Percentiles rank a stretch among this genome's conserved stretches.
Evolutionary conservation across 2,888 invertebrate species (phyloP).

Genomic region (Meghimatium bilineatum): DNA sequence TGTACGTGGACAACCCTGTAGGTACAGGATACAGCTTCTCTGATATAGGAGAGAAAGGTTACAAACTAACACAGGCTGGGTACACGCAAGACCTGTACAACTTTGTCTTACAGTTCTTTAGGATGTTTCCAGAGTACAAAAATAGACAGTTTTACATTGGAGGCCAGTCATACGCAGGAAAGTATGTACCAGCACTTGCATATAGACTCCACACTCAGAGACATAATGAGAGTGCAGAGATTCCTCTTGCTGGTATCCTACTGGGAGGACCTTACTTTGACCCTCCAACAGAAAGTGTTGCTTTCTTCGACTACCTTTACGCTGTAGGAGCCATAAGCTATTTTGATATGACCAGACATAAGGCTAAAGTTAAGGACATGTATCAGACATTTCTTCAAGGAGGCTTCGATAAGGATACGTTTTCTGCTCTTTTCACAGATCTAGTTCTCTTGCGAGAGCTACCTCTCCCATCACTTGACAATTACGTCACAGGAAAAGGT

Average conservation of each 20-base stretch:
- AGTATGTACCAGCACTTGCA: constrained; percentile 85
- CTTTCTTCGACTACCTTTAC: constrained; percentile 45
- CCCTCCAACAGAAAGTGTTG: constrained; percentile 64
- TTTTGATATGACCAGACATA: constrained; percentile 24
- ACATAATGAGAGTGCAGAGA: constrained; percentile 50
- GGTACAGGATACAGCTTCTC: constrained; percentile 90
- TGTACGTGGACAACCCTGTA: constrained; percentile 84
- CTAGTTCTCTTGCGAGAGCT: constrained; percentile 37
- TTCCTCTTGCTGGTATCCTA: constrained; percentile 72
- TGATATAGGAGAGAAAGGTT: constrained; percentile 16
- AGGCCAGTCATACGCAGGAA: constrained; percentile 83
- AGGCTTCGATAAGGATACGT: not conserved
- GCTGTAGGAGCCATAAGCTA: constrained; percentile 43
- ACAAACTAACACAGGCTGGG: constrained; percentile 34
- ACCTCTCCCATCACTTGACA: constrained; percentile 42
- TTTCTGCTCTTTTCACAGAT: constrained; percentile 36
- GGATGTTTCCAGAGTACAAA: constrained; percentile 87
- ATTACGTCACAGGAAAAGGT: constrained; percentile 37
- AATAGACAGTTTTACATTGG: constrained; percentile 87
- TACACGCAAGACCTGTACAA: constrained; percentile 37
- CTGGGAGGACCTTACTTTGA: constrained; percentile 75
- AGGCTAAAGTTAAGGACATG: constrained; percentile 38
- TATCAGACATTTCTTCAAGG: constrained; percentile 27
- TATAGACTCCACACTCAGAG: constrained; percentile 69
- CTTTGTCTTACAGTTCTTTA: constrained; percentile 84